phyloP scores from a whole-genome alignment of 2,888 invertebrate species.

The Cyaniris semiargus region DNA sequence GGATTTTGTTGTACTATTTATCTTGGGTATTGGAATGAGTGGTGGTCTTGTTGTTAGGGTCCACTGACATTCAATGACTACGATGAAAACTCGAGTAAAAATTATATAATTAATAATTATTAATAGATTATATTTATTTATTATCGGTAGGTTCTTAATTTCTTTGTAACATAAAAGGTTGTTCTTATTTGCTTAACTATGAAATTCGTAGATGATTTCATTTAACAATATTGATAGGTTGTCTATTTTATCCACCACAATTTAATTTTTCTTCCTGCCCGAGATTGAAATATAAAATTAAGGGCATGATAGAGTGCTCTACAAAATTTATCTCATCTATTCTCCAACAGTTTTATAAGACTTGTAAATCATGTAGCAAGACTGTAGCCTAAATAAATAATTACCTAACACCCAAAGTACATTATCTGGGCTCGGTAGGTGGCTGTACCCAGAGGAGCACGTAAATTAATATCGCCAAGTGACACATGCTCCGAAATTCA shows the following conservation, averaged over 20 bases:
- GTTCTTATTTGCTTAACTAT: too few species aligned
- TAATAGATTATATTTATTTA: too few species aligned
- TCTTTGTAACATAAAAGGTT: too few species aligned
- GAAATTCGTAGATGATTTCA: too few species aligned
- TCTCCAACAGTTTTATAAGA: not conserved
- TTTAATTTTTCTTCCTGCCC: too few species aligned
- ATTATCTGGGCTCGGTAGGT: not conserved
- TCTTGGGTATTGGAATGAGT: not conserved
- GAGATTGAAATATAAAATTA: not conserved
- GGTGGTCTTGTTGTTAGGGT: not conserved
- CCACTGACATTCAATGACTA: not conserved
- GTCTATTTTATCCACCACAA: too few species aligned
- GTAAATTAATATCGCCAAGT: conserved; percentile 22
- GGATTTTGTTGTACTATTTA: not conserved
- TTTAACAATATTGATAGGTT: too few species aligned
- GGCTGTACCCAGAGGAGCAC: not conserved
- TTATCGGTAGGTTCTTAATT: too few species aligned
- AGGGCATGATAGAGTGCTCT: not conserved
- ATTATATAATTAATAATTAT: too few species aligned
- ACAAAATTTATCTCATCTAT: too few species aligned
- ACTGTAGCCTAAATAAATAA: not conserved
- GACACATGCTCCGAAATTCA: conserved; percentile 34
- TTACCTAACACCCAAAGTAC: not conserved
- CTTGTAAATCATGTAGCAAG: conserved; percentile 1
- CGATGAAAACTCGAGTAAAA: not conserved